These are phyloP conservation scores for Hoplostethus atlanticus DNA, from an alignment of 2,797 vertebrate genomes.

Conservation along the genomic window DNA sequence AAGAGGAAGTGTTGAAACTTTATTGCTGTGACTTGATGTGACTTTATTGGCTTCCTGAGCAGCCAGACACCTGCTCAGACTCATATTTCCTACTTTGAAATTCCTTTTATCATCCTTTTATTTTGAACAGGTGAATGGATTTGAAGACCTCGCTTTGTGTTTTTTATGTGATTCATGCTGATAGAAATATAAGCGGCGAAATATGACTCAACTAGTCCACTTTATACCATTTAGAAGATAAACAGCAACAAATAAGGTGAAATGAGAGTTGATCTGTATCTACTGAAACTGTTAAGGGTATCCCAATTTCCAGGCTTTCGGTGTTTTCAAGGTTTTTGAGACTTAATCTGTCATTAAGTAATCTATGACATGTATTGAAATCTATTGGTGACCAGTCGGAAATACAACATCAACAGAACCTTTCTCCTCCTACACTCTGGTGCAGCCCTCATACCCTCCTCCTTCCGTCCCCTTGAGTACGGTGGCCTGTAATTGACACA, in stretches of 20 bases:
- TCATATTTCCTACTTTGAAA: conserved; percentile 12
- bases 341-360: too few species aligned
- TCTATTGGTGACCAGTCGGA: too few species aligned
- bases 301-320: neutral
- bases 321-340: conserved; percentile 1
- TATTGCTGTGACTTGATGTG: conserved; percentile 43
- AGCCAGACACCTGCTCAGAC: conserved; percentile 4
- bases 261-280: neutral
- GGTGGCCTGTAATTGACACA: neutral
- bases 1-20: conserved; percentile 44
- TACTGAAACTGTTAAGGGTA: neutral
- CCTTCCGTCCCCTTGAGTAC: too few species aligned
- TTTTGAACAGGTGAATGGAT: neutral
- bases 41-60: conserved; percentile 30
- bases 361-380: too few species aligned
- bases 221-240: too few species aligned
- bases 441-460: too few species aligned
- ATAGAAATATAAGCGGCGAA: neutral
- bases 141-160: neutral
- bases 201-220: conserved; percentile 5
- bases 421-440: too few species aligned
- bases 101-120: neutral
- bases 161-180: neutral
- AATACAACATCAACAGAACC: too few species aligned
- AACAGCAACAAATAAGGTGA: conserved; percentile 7